Evolutionary conservation across 2,797 vertebrate genomes (phyloP), one percentile per base, ranked within the genome.

Genomic region (Liasis olivaceus): DNA sequence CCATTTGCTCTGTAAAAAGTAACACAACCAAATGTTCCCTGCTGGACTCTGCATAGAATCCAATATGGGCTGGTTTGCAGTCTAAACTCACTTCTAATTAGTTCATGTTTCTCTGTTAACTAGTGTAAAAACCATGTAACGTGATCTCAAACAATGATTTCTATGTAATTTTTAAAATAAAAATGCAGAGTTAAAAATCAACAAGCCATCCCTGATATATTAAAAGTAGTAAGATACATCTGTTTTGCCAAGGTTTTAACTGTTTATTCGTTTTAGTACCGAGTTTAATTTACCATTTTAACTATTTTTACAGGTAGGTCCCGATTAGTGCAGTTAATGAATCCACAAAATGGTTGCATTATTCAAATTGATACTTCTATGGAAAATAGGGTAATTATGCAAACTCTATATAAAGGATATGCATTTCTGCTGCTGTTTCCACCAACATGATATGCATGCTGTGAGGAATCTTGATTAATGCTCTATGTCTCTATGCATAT

Each of bases 1-100:
- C 99, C 99, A 99, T 99, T 95, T 97, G 97, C 93, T 99, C 99
- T 99, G 98, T 96, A 95, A 95, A 92, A 89, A 88, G 90, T 91
- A 94, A 24, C 24, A 87, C 31, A 58, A 90, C 56, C 13, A 11
- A 56, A 51, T 51, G 15, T 59, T 77, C 54, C 42, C 13, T 11
- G 24, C 1, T 4, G 36, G 62, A 3, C n/a, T 51, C 62, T 5
- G 14, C 51, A 24, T 0, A 89, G 24, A 81, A 64, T 85, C 36
- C 3, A 92, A 87, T 22, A 2, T 3, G 1, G 24, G 20, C 7
- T 26, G 7, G n/a, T 5, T 58, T n/a, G 86, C 8, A 72, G 51
- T 36, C 64, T 51, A n/a, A 24, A 58, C 13, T 36, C 13, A 72
- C 14, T 72, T 36, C 5, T 72, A 72, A 36, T 72, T 31, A 31